Evolutionary conservation across 2,113 vertebrate genomes (phyloP).

Genomic region (Tragelaphus imberbis): DNA sequence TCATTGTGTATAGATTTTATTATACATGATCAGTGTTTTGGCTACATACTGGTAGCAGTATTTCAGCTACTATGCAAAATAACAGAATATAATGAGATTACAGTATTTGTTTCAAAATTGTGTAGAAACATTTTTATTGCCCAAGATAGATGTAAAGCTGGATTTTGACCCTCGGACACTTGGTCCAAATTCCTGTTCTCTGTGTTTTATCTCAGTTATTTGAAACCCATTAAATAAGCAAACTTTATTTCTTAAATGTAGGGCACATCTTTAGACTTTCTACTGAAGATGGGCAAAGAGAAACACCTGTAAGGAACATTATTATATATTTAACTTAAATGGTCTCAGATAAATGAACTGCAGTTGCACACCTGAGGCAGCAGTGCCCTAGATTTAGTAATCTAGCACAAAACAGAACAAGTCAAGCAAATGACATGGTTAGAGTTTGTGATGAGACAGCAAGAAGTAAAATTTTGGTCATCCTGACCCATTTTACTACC

Average conservation of each 20-base stretch:
- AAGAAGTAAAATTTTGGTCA: not conserved
- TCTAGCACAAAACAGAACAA: conserved; percentile 30
- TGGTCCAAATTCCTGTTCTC: not conserved
- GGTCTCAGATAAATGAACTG: not conserved
- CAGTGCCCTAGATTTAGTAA: conserved; percentile 5
- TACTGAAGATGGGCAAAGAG: not conserved
- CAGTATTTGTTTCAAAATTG: not conserved
- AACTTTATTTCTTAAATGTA: not conserved
- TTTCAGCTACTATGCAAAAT: not conserved
- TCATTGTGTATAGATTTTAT: not conserved
- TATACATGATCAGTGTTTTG: not conserved
- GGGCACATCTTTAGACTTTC: not conserved
- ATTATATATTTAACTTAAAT: not conserved
- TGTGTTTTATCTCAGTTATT: not conserved
- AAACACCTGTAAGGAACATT: not conserved
- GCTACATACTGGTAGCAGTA: not conserved
- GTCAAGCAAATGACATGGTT: not conserved
- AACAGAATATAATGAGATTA: not conserved
- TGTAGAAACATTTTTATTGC: not conserved
- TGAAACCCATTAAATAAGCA: not conserved
- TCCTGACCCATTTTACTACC: not conserved
- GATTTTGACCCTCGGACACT: not conserved
- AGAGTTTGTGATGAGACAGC: not conserved
- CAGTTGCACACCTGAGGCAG: not conserved
- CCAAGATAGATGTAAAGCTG: not conserved